Percentiles rank a stretch among this genome's conserved stretches.
Evolutionary conservation across 2,797 vertebrate genomes (phyloP).

Genomic region (Protosalanx chinensis): DNA sequence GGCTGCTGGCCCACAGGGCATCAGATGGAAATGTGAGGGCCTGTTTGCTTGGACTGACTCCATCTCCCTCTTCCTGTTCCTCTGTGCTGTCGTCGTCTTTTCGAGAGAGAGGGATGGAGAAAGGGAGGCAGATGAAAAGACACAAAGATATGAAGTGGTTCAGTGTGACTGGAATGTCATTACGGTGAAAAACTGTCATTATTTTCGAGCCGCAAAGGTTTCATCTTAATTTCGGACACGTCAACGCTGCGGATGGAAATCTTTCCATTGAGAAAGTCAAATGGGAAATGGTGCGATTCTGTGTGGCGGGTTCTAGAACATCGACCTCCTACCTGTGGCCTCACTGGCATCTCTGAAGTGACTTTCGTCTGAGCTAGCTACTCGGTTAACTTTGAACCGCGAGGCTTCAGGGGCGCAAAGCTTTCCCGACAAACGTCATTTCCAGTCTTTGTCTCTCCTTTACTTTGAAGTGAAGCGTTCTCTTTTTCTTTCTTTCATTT

Average conservation of each 20-base stretch:
- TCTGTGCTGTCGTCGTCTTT: slow-evolving; percentile 27
- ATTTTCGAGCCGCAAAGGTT: too few species aligned
- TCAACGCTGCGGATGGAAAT: neutral
- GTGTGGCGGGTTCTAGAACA: too few species aligned
- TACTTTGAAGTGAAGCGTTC: slow-evolving; percentile 40
- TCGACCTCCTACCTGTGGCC: too few species aligned
- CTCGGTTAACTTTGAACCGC: too few species aligned
- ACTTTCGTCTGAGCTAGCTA: too few species aligned
- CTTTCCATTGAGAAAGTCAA: neutral
- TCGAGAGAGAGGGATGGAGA: slow-evolving; percentile 14
- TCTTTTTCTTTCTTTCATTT: slow-evolving; percentile 21
- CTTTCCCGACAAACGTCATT: too few species aligned
- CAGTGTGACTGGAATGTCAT: slow-evolving; percentile 26
- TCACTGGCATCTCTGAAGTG: too few species aligned
- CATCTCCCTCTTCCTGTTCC: slow-evolving; percentile 41
- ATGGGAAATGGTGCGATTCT: neutral
- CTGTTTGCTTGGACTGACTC: slow-evolving; percentile 35
- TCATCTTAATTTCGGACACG: too few species aligned
- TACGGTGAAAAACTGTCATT: slow-evolving; percentile 17
- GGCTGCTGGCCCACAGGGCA: slow-evolving; percentile 44
- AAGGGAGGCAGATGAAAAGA: slow-evolving; percentile 14
- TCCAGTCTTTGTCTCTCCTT: slow-evolving; percentile 8
- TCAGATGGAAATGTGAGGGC: slow-evolving; percentile 43
- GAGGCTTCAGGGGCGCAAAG: too few species aligned
- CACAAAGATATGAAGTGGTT: neutral